A percentile compares a stretch with the other conserved stretches of the same genome.
Conservation (phyloP, 2,888 invertebrate species). For the Omphaloscelis lunosa region DNA sequence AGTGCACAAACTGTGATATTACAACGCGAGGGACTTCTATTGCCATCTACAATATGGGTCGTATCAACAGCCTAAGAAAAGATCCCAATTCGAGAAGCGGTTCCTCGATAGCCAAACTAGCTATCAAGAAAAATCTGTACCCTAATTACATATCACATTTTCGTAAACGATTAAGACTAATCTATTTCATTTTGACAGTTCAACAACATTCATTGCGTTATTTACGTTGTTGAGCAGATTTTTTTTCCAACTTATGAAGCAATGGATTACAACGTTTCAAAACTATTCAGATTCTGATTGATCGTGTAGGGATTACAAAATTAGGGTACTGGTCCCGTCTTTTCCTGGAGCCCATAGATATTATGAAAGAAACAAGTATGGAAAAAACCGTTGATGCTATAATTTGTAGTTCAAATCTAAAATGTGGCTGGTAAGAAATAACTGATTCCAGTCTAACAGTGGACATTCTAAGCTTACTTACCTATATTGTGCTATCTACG, state of each 20-base stretch:
- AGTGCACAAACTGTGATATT: neutral
- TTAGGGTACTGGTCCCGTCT: neutral
- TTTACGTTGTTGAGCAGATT: too few species aligned
- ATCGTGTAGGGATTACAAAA: too few species aligned
- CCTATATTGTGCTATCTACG: constrained; percentile 17
- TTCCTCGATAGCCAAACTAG: neutral
- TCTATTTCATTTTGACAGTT: too few species aligned
- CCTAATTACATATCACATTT: too few species aligned
- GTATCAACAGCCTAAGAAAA: neutral
- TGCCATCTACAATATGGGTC: neutral
- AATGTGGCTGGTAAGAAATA: neutral
- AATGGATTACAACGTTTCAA: too few species aligned
- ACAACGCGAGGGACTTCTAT: neutral
- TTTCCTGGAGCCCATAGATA: neutral
- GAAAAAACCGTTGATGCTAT: neutral
- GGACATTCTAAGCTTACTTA: constrained; percentile 18
- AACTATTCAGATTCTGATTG: too few species aligned
- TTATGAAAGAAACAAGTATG: neutral
- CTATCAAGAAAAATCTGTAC: neutral
- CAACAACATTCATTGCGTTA: too few species aligned
- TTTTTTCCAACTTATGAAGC: too few species aligned
- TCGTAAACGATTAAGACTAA: too few species aligned
- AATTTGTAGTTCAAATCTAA: neutral
- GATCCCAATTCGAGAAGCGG: neutral
- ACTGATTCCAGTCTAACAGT: neutral